A percentile compares a stretch with the other conserved stretches of the same genome.
Conservation (phyloP, 2,888 invertebrate genomes). For the Itoplectis maculator region DNA sequence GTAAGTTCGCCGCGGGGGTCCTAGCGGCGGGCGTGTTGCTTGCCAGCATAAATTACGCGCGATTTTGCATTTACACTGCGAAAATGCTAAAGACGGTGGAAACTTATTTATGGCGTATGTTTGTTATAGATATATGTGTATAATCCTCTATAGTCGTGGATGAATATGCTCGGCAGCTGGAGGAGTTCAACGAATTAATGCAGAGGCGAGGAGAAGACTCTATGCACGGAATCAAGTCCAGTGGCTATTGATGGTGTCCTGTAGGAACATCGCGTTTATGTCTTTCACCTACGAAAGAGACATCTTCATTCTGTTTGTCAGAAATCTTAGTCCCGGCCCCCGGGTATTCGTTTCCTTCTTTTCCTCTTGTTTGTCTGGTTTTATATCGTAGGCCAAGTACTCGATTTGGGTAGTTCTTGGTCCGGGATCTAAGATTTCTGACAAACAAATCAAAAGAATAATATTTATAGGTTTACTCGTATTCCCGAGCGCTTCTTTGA, state of each 20-base stretch:
- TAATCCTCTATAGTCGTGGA: slow-evolving; percentile 5
- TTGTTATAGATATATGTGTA: slow-evolving; percentile 46
- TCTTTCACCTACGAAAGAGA: background rate
- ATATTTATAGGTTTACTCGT: background rate
- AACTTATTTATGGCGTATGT: slow-evolving; percentile 69
- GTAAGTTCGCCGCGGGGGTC: slow-evolving; percentile 82
- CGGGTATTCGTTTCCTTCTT: no score
- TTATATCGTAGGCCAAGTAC: no score
- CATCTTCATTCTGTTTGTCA: no score
- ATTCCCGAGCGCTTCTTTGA: background rate
- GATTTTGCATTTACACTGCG: slow-evolving; percentile 82
- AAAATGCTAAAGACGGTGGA: slow-evolving; percentile 76
- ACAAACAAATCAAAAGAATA: slow-evolving; percentile 25
- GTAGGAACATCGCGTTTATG: no score
- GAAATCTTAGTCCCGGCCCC: no score
- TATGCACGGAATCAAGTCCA: background rate
- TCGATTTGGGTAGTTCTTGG: no score
- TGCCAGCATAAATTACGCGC: slow-evolving; percentile 83
- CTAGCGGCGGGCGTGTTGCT: slow-evolving; percentile 79
- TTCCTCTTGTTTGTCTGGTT: no score
- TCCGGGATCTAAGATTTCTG: no score
- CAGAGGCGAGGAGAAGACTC: slow-evolving; percentile 33
- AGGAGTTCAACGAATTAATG: slow-evolving; percentile 32
- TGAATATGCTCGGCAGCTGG: background rate
- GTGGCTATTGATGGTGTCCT: background rate